These are phyloP conservation scores for Sebastes reedi DNA, from an alignment of 2,797 vertebrate species.

Conservation along the genomic window DNA sequence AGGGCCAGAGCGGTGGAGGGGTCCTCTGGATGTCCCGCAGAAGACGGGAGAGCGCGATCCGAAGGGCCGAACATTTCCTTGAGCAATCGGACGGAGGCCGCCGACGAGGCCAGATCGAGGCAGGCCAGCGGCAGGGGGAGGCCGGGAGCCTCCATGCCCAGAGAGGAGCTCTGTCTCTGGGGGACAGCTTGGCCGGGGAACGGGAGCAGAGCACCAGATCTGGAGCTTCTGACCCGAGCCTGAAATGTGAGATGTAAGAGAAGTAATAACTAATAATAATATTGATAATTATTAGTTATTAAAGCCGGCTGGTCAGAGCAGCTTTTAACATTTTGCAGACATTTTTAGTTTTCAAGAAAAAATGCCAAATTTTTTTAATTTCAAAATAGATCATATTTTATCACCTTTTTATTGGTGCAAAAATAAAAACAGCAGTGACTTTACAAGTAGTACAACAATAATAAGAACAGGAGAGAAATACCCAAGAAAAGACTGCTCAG, in stretches of 20 bases:
- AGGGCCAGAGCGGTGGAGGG: slow-evolving; percentile 45
- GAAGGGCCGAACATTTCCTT: slow-evolving; percentile 32
- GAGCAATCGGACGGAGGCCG: slow-evolving; percentile 52
- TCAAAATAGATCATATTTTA: too few relatives aligned
- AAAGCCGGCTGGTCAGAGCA: too few relatives aligned
- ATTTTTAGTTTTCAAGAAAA: too few relatives aligned
- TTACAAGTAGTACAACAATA: too few relatives aligned
- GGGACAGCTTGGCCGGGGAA: slow-evolving; percentile 13
- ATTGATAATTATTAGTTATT: too few relatives aligned
- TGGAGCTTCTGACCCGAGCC: slow-evolving; percentile 59
- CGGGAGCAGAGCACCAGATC: slow-evolving; percentile 40
- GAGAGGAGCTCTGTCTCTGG: slow-evolving; percentile 14
- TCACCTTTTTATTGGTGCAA: too few relatives aligned
- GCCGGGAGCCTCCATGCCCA: neutral
- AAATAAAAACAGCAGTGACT: too few relatives aligned
- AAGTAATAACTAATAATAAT: too few relatives aligned
- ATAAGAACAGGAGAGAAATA: too few relatives aligned
- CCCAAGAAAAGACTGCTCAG: too few relatives aligned
- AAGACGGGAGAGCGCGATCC: neutral
- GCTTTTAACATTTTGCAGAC: too few relatives aligned
- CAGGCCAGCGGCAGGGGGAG: slow-evolving; percentile 52
- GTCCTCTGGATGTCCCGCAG: neutral
- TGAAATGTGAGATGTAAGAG: slow-evolving; percentile 8
- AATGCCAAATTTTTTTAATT: too few relatives aligned
- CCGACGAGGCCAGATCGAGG: slow-evolving; percentile 61